These are phyloP conservation scores for Drosophila aldrichi DNA, from an alignment of 2,888 invertebrate genomes.

Conservation along the genomic window DNA sequence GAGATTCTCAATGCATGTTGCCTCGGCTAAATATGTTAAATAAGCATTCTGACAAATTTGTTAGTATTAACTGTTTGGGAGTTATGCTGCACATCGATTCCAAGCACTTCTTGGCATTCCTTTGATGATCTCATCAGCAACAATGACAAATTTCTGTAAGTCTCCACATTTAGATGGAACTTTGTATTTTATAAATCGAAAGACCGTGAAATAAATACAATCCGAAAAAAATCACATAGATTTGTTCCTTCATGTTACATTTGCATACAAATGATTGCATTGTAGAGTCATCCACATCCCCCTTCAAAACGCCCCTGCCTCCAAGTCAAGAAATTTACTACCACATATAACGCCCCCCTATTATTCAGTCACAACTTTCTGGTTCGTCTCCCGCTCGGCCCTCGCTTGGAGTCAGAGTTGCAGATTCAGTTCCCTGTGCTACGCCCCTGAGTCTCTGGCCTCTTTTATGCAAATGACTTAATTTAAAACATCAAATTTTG, in stretches of 20 bases:
- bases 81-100: background rate
- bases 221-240: conserved; percentile 38
- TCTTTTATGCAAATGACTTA: conserved; percentile 74
- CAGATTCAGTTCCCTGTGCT: conserved; percentile 17
- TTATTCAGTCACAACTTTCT: conserved; percentile 17
- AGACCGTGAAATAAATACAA: conserved; percentile 1
- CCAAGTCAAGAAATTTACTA: background rate
- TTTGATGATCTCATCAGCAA: conserved; percentile 24
- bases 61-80: background rate
- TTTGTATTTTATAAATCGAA: conserved; percentile 1
- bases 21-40: too few species aligned
- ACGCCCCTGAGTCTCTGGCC: conserved; percentile 20
- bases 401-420: conserved; percentile 31
- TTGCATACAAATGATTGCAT: conserved; percentile 64
- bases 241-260: conserved; percentile 54
- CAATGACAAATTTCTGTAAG: conserved; percentile 5
- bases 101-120: background rate
- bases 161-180: conserved; percentile 11
- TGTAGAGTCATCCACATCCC: conserved; percentile 13
- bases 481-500: conserved; percentile 76
- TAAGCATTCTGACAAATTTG: too few species aligned
- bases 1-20: background rate
- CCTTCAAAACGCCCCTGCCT: background rate
- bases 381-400: conserved; percentile 5
- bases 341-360: background rate